A percentile compares a stretch with the other conserved stretches of the same genome.
phyloP scores from a whole-genome alignment of 2,888 invertebrate species.

The Cerastoderma edule region DNA sequence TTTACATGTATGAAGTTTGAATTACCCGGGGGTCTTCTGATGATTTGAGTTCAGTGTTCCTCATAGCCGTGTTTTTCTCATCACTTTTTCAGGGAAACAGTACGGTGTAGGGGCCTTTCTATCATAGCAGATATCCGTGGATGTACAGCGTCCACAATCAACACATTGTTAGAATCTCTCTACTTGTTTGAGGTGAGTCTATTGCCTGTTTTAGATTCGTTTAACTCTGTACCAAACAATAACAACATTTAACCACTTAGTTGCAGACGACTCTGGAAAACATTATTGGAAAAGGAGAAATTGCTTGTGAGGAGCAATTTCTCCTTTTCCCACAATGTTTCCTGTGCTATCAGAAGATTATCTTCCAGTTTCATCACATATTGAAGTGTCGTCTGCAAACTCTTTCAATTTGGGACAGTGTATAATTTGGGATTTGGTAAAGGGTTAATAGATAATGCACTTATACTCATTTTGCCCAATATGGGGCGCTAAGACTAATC shows the following conservation, averaged over 20 bases:
- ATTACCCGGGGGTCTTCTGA: too few relatives aligned
- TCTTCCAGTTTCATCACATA: too few relatives aligned
- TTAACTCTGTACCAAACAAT: background rate
- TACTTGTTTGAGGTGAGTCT: slow-evolving; percentile 81
- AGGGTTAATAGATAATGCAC: too few relatives aligned
- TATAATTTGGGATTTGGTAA: too few relatives aligned
- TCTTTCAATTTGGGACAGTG: too few relatives aligned
- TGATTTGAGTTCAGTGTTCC: too few relatives aligned
- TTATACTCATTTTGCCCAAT: too few relatives aligned
- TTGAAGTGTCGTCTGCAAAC: too few relatives aligned
- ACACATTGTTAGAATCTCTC: slow-evolving; percentile 81
- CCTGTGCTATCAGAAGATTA: too few relatives aligned
- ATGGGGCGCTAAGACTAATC: too few relatives aligned
- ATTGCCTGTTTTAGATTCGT: background rate
- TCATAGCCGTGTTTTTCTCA: background rate
- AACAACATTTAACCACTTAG: background rate
- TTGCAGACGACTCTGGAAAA: background rate
- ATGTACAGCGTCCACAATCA: slow-evolving; percentile 78
- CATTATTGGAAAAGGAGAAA: slow-evolving; percentile 1
- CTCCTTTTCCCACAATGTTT: slow-evolving; percentile 13
- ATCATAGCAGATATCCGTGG: slow-evolving; percentile 80
- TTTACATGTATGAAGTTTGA: too few relatives aligned
- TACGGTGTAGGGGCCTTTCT: slow-evolving; percentile 70
- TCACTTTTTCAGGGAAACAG: slow-evolving; percentile 65
- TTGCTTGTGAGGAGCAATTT: slow-evolving; percentile 7